Conservation (phyloP, 2,888 invertebrate genomes). For the Acleris sparsana region DNA sequence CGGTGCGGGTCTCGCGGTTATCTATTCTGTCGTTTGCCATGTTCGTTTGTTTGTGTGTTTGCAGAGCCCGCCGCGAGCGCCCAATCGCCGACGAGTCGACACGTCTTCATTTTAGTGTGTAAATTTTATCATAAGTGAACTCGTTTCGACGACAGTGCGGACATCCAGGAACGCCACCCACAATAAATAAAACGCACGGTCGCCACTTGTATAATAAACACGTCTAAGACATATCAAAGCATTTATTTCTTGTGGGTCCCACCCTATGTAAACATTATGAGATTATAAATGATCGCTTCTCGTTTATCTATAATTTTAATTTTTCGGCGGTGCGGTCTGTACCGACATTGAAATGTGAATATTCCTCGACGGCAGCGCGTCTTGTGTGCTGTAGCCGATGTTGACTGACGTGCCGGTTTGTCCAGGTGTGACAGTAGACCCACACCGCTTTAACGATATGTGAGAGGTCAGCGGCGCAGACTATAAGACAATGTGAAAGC, state of each 20-base stretch:
- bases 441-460: constrained; percentile 77
- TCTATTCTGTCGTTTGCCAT: constrained; percentile 69
- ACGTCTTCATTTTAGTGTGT: constrained; percentile 64
- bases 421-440: constrained; percentile 75
- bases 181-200: constrained; percentile 53
- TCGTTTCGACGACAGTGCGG: constrained; percentile 25
- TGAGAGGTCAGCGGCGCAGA: constrained; percentile 64
- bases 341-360: constrained; percentile 43
- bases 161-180: constrained; percentile 44
- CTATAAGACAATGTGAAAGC: constrained; percentile 59
- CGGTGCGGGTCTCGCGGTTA: constrained; percentile 52
- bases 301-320: constrained; percentile 18
- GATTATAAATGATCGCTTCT: constrained; percentile 47
- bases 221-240: constrained; percentile 41
- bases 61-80: constrained; percentile 62
- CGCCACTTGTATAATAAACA: constrained; percentile 39
- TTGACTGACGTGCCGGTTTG: constrained; percentile 73
- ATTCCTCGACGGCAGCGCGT: constrained; percentile 41
- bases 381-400: constrained; percentile 66
- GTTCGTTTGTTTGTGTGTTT: constrained; percentile 79
- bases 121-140: constrained; percentile 46
- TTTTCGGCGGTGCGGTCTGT: constrained; percentile 68
- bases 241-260: constrained; percentile 69
- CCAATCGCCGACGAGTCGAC: constrained; percentile 55
- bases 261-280: constrained; percentile 48